A percentile compares a stretch with the other conserved stretches of the same genome.
Conservation (phyloP, 2,797 vertebrate genomes). For the Bucorvus abyssinicus region DNA sequence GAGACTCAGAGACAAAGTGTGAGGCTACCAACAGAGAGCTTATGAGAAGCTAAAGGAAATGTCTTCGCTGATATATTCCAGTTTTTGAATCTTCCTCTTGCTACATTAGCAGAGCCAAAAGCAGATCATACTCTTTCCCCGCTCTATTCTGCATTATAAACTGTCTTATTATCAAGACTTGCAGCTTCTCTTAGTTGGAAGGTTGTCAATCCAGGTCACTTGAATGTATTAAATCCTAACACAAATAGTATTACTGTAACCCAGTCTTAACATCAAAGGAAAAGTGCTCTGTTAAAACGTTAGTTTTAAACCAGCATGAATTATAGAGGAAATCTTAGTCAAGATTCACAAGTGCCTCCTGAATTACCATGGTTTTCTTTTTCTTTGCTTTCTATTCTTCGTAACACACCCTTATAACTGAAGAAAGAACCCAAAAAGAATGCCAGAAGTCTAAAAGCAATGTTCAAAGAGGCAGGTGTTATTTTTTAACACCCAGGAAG, state of each 20-base stretch:
- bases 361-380: neutral
- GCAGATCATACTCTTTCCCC: neutral
- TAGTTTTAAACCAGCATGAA: neutral
- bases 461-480: neutral
- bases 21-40: neutral
- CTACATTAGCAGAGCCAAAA: neutral
- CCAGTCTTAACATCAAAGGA: neutral
- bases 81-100: neutral
- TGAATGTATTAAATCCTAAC: neutral
- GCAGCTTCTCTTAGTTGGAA: neutral
- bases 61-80: rapidly evolving
- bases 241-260: neutral
- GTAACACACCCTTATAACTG: neutral
- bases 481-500: neutral
- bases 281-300: neutral
- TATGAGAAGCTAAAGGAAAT: neutral
- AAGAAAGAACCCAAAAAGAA: neutral
- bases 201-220: neutral
- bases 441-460: neutral
- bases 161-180: neutral
- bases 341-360: neutral
- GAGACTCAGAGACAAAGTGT: neutral
- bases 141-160: rapidly evolving
- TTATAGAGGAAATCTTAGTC: neutral
- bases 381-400: neutral